Conservation (phyloP, 2,113 vertebrate genomes). For the Pelodiscus sinensis region DNA sequence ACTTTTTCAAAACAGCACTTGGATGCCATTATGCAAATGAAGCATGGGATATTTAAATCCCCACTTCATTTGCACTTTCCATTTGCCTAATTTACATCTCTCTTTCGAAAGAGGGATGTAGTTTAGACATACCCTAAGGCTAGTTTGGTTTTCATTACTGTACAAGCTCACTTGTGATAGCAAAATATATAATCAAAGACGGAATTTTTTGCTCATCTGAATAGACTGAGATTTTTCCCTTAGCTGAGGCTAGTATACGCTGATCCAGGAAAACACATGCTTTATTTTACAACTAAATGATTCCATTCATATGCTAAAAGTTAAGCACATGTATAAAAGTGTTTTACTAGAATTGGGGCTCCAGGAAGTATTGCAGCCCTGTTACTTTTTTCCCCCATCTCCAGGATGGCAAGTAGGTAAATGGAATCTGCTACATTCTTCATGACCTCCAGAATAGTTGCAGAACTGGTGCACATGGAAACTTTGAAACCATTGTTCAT, state of each 20-base stretch:
- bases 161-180: not conserved
- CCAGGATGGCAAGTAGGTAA: not conserved
- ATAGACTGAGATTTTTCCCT: not conserved
- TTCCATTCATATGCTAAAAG: not conserved
- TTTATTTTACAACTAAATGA: not conserved
- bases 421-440: too few species aligned
- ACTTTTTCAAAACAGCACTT: too few species aligned
- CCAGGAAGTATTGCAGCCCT: not conserved
- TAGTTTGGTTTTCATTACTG: not conserved
- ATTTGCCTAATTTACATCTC: too few species aligned
- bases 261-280: not conserved
- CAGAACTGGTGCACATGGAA: not conserved
- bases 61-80: too few species aligned
- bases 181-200: not conserved
- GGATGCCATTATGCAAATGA: too few species aligned
- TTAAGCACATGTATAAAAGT: not conserved
- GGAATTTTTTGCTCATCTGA: not conserved
- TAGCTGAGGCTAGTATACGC: not conserved
- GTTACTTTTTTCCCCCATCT: constrained; percentile 6
- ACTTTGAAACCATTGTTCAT: not conserved
- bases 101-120: too few species aligned
- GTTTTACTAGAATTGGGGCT: not conserved
- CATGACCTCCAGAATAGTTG: not conserved
- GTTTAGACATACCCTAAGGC: too few species aligned
- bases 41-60: too few species aligned